Evolutionary conservation across 2,888 invertebrate species (phyloP).

Genomic region (Sphinx pinastri): DNA sequence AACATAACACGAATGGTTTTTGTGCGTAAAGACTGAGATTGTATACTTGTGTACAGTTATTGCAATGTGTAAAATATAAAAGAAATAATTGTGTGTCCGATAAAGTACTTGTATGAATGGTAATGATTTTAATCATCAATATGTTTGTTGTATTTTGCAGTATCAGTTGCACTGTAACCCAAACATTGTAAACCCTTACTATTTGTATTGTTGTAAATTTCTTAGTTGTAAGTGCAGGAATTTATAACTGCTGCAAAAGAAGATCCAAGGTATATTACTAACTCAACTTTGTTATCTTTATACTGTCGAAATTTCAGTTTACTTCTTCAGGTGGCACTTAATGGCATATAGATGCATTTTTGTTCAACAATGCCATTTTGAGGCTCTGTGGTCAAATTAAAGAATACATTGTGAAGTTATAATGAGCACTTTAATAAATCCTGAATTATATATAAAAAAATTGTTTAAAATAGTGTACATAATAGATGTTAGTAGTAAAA

Average conservation of each 20-base stretch:
- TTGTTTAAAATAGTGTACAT: slow-evolving; percentile 71
- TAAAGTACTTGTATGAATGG: slow-evolving; percentile 46
- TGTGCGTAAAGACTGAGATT: slow-evolving; percentile 70
- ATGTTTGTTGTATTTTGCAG: slow-evolving; percentile 10
- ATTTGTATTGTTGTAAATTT: slow-evolving; percentile 7
- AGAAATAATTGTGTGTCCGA: slow-evolving; percentile 59
- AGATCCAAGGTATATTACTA: background rate
- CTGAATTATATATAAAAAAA: slow-evolving; percentile 57
- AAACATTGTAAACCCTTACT: background rate
- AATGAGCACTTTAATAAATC: slow-evolving; percentile 77
- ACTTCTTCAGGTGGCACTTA: slow-evolving; percentile 63
- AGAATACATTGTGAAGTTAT: slow-evolving; percentile 61
- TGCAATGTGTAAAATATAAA: slow-evolving; percentile 55
- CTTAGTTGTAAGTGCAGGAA: background rate
- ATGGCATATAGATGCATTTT: slow-evolving; percentile 35
- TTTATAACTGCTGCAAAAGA: slow-evolving; percentile 3
- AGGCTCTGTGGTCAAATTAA: slow-evolving; percentile 34
- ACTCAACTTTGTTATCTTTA: background rate
- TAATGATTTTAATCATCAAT: slow-evolving; percentile 33
- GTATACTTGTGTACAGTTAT: slow-evolving; percentile 67
- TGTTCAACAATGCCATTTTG: slow-evolving; percentile 38
- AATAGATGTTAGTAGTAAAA: slow-evolving; percentile 70
- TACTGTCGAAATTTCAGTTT: slow-evolving; percentile 39
- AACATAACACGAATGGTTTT: slow-evolving; percentile 46
- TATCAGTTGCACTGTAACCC: slow-evolving; percentile 5